These are phyloP conservation scores for Diachasmimorpha longicaudata DNA, from an alignment of 1,140 invertebrate species.

Conservation along the genomic window DNA sequence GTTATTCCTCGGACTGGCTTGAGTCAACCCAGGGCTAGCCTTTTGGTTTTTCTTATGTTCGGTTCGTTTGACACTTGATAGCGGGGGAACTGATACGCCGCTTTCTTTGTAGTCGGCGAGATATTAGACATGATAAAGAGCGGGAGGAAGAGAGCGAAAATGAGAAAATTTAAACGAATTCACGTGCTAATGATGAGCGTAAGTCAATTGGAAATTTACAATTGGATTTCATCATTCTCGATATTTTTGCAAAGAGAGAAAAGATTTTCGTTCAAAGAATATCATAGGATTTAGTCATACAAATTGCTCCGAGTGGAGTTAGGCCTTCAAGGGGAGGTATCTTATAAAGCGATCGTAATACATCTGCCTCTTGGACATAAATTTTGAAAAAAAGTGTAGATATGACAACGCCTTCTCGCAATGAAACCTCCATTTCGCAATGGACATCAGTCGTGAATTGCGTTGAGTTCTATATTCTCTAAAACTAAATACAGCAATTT, in stretches of 20 bases:
- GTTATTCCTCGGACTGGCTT: conserved; percentile 14
- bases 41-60: conserved; percentile 55
- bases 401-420: no score
- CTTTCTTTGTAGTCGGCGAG: conserved; percentile 8
- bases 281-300: no score
- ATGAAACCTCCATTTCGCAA: no score
- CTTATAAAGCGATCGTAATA: no score
- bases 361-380: no score
- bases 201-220: background rate
- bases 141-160: background rate
- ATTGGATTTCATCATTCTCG: background rate
- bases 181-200: background rate
- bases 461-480: no score
- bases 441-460: no score
- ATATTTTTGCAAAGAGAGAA: background rate
- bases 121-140: background rate
- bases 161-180: conserved; percentile 8
- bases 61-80: conserved; percentile 60
- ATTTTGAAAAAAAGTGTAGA: no score
- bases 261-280: no score
- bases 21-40: conserved; percentile 25
- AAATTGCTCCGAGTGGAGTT: no score
- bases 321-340: no score
- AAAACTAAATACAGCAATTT: no score
- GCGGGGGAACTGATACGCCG: conserved; percentile 22